A percentile compares a stretch with the other conserved stretches of the same genome.
Evolutionary conservation across 2,113 vertebrate species (phyloP).

Genomic region (Muntiacus reevesi): DNA sequence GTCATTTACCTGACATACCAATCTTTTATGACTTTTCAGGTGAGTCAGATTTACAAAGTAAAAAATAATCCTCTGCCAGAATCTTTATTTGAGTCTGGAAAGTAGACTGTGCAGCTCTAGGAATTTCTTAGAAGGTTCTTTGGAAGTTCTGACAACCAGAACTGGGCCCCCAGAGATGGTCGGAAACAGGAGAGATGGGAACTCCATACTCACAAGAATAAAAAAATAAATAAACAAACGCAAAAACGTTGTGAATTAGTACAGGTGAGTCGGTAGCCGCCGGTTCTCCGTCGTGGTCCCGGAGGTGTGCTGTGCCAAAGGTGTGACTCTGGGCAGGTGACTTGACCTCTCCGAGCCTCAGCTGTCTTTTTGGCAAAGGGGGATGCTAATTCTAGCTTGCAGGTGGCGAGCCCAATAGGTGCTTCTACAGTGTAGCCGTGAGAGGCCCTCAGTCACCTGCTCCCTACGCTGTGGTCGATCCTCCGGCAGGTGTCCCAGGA

Average conservation of each 20-base stretch:
- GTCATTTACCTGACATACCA: accelerated
- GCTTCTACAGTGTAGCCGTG: accelerated
- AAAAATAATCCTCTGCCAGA: not conserved
- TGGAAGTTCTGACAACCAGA: not conserved
- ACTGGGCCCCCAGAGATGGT: not conserved
- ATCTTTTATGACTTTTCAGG: not conserved
- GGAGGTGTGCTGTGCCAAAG: accelerated
- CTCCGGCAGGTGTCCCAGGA: not conserved
- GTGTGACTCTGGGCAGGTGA: accelerated
- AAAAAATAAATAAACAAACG: not conserved
- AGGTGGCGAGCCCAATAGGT: not conserved
- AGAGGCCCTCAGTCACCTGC: not conserved
- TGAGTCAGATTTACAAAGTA: not conserved
- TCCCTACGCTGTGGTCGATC: not conserved
- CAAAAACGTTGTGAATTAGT: accelerated
- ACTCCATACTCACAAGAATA: accelerated
- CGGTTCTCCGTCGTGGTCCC: too few species aligned
- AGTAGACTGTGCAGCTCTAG: not conserved
- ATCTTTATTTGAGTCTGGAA: not conserved
- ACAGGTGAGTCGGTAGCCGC: not conserved
- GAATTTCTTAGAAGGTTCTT: not conserved
- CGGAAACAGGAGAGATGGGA: accelerated
- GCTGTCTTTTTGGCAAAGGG: not conserved
- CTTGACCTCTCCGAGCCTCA: not conserved
- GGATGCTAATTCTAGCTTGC: not conserved